Conservation (phyloP, 2,113 vertebrate genomes). For the Phasianus colchicus region DNA sequence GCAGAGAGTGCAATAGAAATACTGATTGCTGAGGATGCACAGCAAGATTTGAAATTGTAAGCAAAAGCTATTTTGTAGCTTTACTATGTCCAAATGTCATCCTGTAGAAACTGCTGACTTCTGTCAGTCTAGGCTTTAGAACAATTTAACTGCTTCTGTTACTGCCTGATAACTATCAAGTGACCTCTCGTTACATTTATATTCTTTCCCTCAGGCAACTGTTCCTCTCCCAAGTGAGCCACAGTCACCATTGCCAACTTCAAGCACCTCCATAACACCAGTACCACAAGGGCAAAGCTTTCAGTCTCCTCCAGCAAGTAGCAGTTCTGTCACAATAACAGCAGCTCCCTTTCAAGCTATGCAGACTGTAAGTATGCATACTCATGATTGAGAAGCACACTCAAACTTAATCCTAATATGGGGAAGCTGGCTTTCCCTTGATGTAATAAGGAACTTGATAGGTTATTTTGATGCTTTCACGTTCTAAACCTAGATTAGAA, state of each 20-base stretch:
- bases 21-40: constrained; percentile 76
- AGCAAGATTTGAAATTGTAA: constrained; percentile 79
- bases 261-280: constrained; percentile 62
- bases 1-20: constrained; percentile 71
- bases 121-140: constrained; percentile 64
- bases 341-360: constrained; percentile 85
- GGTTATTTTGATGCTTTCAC: not conserved
- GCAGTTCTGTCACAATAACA: constrained; percentile 72
- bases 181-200: constrained; percentile 41
- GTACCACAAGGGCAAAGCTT: constrained; percentile 75
- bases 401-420: not conserved
- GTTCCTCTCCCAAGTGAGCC: constrained; percentile 69
- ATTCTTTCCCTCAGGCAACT: constrained; percentile 70
- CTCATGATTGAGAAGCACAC: not conserved
- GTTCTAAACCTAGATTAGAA: not conserved
- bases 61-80: constrained; percentile 77
- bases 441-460: not conserved
- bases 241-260: constrained; percentile 68
- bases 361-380: constrained; percentile 84
- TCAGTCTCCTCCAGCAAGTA: constrained; percentile 82
- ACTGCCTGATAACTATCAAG: constrained; percentile 62
- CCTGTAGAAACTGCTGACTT: constrained; percentile 79
- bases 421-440: not conserved
- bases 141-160: constrained; percentile 63
- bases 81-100: constrained; percentile 69